Evolutionary conservation across 2,888 invertebrate genomes (phyloP), one percentile per base, ranked within the genome.

Genomic region (Agrochola circellaris): DNA sequence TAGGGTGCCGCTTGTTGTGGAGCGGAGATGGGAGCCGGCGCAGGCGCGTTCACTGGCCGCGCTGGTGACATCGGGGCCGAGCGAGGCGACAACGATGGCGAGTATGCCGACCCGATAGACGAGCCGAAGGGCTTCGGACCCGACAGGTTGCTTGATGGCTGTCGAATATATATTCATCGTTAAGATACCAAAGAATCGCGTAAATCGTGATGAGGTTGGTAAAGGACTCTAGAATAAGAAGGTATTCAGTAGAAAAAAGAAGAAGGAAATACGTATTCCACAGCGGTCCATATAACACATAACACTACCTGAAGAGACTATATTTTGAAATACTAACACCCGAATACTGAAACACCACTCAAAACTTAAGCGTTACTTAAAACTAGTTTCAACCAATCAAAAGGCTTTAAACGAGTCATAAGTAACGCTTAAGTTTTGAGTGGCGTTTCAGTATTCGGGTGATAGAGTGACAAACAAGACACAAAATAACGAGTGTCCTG

Each of bases 61-160:
- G 96, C 96, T n/a, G 97, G 97, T 56, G 97, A 97, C 93, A 97
- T 89, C 70, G 97, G 97, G 75, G 96, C 97, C 65, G 96, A 97
- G 69, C 97, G 95, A 82, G 97, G 97, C 9, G 97, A 97, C 90
- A 97, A 90, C 66, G 97, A 96, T 70, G 95, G 95, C 74, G 97
- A 97, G 85, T 96, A 96, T 81, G 95, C 95, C 38, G 97, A 97
- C 7, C 97, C 97, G 75, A 97, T 92, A 15, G 97, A 97, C 48
- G 97, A 97, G 61, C 97, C 97, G 90, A 97, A 97, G 45, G 97
- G 97, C 92, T 97, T 97, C 61, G 97, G 97, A 6, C 97, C 97
- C 58, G 97, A 97, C 84, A 97, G 88, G 89, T 97, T 96, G 92
- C 95, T 97, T 34, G 96, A 95, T 34, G 97, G 96, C 97, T 97